These are phyloP conservation scores for Thelaira solivaga DNA, from an alignment of 2,888 invertebrate genomes.

Conservation along the genomic window DNA sequence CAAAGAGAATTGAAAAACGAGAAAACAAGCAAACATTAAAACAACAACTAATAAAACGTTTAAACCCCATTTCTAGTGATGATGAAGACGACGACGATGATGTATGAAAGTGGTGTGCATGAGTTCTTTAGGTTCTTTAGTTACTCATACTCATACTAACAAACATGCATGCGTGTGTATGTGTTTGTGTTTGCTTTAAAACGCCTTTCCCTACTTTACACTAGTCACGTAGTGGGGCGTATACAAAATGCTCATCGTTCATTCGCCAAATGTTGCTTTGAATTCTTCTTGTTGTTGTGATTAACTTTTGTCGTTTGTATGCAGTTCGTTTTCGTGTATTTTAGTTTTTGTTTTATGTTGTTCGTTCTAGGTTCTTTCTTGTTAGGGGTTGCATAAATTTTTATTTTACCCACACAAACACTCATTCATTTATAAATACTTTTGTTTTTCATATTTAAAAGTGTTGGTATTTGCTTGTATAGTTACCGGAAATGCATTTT, in stretches of 20 bases:
- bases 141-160: too few species aligned
- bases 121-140: not conserved
- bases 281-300: slow-evolving; percentile 30
- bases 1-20: slow-evolving; percentile 8
- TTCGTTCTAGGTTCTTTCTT: slow-evolving; percentile 19
- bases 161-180: not conserved
- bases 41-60: slow-evolving; percentile 37
- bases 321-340: slow-evolving; percentile 38
- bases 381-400: slow-evolving; percentile 43
- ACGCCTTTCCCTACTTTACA: slow-evolving; percentile 71
- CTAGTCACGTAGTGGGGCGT: slow-evolving; percentile 76
- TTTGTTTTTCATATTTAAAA: not conserved
- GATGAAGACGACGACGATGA: too few species aligned
- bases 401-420: not conserved
- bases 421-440: not conserved
- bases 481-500: slow-evolving; percentile 45
- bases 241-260: slow-evolving; percentile 55
- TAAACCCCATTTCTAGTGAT: slow-evolving; percentile 33
- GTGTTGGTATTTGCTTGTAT: not conserved
- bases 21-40: not conserved
- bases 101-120: too few species aligned
- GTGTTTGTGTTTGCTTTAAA: slow-evolving; percentile 31
- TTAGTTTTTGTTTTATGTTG: not conserved
- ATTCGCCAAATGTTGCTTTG: slow-evolving; percentile 39
- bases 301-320: slow-evolving; percentile 32